phyloP scores from a whole-genome alignment of 2,888 invertebrate species.

The Calameuta idolon region DNA sequence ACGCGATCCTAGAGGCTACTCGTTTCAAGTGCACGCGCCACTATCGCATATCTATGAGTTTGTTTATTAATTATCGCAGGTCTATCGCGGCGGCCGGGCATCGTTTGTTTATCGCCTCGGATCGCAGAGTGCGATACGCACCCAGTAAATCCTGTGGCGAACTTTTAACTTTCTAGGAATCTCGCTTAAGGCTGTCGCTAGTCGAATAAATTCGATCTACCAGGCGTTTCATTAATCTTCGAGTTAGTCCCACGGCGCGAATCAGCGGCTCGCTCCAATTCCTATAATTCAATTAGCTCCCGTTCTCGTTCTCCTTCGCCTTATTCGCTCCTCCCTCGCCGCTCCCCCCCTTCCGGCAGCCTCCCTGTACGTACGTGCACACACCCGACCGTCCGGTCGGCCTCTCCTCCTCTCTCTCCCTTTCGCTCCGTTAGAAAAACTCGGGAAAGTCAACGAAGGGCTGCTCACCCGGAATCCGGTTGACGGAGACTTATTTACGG shows the following conservation, averaged over 20 bases:
- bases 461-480: constrained; percentile 26
- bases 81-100: background rate
- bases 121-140: too few species aligned
- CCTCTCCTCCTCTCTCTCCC: constrained; percentile 14
- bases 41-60: constrained; percentile 53
- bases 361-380: too few species aligned
- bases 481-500: constrained; percentile 49
- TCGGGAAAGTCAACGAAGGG: constrained; percentile 19
- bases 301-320: constrained; percentile 23
- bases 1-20: constrained; percentile 28
- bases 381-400: background rate
- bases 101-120: too few species aligned
- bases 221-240: constrained; percentile 59
- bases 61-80: constrained; percentile 53
- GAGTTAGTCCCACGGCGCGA: constrained; percentile 37
- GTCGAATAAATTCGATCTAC: constrained; percentile 41
- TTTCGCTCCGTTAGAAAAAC: constrained; percentile 18
- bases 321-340: constrained; percentile 12
- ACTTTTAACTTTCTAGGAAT: too few species aligned
- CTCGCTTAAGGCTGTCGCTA: too few species aligned
- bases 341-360: background rate
- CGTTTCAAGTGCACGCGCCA: constrained; percentile 10
- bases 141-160: too few species aligned
- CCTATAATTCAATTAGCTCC: constrained; percentile 62
- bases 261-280: constrained; percentile 57